These are phyloP conservation scores for Acanthococcus lagerstroemiae DNA, from an alignment of 2,888 invertebrate species.

Conservation along the genomic window DNA sequence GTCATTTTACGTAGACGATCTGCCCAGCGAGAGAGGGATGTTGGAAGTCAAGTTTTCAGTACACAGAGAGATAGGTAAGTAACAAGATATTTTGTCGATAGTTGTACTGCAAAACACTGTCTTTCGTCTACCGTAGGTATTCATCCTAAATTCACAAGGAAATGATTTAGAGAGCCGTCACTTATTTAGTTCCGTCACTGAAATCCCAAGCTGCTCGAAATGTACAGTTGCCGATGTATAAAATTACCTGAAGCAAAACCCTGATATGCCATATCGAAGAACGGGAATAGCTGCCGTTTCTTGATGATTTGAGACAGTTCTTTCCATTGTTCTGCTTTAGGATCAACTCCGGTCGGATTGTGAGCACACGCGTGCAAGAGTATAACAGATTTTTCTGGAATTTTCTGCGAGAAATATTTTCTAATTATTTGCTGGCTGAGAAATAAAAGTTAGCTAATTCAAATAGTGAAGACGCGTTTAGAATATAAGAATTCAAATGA, in stretches of 20 bases:
- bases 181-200: too few relatives aligned
- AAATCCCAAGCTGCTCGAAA: too few relatives aligned
- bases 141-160: too few relatives aligned
- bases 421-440: neutral
- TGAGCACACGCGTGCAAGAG: conserved; percentile 95
- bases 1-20: too few relatives aligned
- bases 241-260: conserved; percentile 81
- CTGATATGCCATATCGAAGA: conserved; percentile 91
- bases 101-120: too few relatives aligned
- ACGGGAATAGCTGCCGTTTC: conserved; percentile 66
- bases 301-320: conserved; percentile 74
- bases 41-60: too few relatives aligned
- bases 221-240: too few relatives aligned
- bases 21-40: too few relatives aligned
- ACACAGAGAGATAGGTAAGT: too few relatives aligned
- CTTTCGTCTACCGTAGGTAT: too few relatives aligned
- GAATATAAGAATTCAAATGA: neutral
- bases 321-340: conserved; percentile 76
- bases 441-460: neutral
- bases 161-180: too few relatives aligned
- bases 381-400: conserved; percentile 80
- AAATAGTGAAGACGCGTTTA: neutral
- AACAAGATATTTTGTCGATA: too few relatives aligned
- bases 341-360: conserved; percentile 95
- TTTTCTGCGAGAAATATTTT: conserved; percentile 57